Conservation (phyloP, 2,797 vertebrate species). For the Silurus aristotelis region DNA sequence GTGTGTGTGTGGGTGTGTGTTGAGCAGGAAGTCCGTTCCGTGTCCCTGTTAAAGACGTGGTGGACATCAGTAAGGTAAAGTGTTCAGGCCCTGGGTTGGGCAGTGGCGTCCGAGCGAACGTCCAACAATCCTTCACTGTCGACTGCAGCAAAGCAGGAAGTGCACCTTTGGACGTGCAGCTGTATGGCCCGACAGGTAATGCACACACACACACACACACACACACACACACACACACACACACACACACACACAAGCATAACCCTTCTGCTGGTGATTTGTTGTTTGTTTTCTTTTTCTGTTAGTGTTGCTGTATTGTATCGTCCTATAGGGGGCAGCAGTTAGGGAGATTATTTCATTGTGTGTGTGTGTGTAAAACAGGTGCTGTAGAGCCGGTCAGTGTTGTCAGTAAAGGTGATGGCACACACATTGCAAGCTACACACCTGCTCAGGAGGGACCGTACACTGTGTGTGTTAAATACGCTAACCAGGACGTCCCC, state of each 20-base stretch:
- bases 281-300: not conserved
- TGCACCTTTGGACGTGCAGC: slow-evolving; percentile 86
- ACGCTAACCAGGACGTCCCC: slow-evolving; percentile 90
- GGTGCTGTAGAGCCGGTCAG: slow-evolving; percentile 87
- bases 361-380: slow-evolving; percentile 53
- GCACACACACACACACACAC: not conserved
- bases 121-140: slow-evolving; percentile 90
- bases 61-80: slow-evolving; percentile 92
- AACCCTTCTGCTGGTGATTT: not conserved
- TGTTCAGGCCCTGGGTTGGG: slow-evolving; percentile 91
- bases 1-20: not conserved
- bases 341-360: not conserved
- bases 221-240: not conserved
- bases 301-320: not conserved
- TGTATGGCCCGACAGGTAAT: slow-evolving; percentile 87
- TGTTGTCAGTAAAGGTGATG: slow-evolving; percentile 87
- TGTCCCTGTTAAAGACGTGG: slow-evolving; percentile 87
- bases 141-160: slow-evolving; percentile 87
- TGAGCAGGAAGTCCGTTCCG: slow-evolving; percentile 89
- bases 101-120: slow-evolving; percentile 82
- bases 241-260: not conserved
- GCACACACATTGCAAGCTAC: slow-evolving; percentile 92
- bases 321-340: not conserved
- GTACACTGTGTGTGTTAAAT: slow-evolving; percentile 90
- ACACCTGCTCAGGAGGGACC: slow-evolving; percentile 89